Evolutionary conservation across 2,888 invertebrate species (phyloP).

Genomic region (Ophion ellenae): DNA sequence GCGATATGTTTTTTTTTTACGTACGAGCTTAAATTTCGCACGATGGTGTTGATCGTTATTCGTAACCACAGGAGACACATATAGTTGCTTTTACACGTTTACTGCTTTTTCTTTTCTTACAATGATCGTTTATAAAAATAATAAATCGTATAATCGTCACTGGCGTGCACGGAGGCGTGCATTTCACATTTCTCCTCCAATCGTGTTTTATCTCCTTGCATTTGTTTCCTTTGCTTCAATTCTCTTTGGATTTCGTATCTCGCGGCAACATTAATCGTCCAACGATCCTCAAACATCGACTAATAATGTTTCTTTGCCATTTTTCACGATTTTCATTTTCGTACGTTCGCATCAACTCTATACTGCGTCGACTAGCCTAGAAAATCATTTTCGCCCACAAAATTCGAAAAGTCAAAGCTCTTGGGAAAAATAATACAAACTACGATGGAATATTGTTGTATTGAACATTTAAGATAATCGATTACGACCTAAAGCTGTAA

Average conservation of each 20-base stretch:
- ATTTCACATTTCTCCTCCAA: neutral
- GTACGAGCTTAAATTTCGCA: slow-evolving; percentile 54
- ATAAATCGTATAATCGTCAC: slow-evolving; percentile 62
- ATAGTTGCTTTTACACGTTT: slow-evolving; percentile 47
- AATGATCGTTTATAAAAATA: slow-evolving; percentile 65
- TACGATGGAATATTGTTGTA: slow-evolving; percentile 59
- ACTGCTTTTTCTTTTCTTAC: slow-evolving; percentile 32
- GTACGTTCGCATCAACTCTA: slow-evolving; percentile 10
- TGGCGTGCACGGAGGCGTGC: slow-evolving; percentile 15
- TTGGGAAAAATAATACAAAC: slow-evolving; percentile 49
- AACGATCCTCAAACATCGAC: slow-evolving; percentile 71
- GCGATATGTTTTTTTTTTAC: slow-evolving; percentile 39
- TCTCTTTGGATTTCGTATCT: slow-evolving; percentile 15
- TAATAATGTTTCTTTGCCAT: slow-evolving; percentile 59
- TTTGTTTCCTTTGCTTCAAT: neutral
- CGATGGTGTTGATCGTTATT: slow-evolving; percentile 42
- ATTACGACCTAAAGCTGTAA: slow-evolving; percentile 37
- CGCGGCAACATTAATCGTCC: slow-evolving; percentile 32
- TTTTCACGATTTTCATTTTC: slow-evolving; percentile 6
- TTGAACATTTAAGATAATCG: slow-evolving; percentile 42
- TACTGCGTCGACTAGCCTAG: slow-evolving; percentile 5
- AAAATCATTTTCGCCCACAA: slow-evolving; percentile 34
- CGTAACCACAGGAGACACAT: slow-evolving; percentile 53
- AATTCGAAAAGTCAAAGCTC: slow-evolving; percentile 50
- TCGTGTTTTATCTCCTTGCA: neutral